Percentiles rank a stretch among this genome's conserved stretches.
Conservation (phyloP, 2,797 vertebrate species). For the Poliocrania exsul region DNA sequence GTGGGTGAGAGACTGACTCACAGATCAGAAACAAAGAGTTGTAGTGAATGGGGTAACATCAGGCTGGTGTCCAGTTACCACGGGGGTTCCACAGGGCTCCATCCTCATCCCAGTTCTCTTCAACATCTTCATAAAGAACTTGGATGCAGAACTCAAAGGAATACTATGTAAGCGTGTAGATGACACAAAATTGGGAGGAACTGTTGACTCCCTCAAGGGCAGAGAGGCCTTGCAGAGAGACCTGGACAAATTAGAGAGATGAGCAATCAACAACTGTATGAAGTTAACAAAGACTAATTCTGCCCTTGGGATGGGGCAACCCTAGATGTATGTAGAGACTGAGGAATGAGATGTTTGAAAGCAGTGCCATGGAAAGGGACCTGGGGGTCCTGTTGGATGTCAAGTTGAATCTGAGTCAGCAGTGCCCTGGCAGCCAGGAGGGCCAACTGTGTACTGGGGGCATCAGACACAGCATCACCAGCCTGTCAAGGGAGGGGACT, state of each 20-base stretch:
- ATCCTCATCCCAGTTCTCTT: neutral
- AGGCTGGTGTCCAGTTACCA: neutral
- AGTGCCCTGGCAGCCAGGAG: neutral
- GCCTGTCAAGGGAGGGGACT: neutral
- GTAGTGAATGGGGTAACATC: neutral
- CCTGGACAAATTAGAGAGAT: neutral
- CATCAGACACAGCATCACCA: neutral
- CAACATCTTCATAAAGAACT: neutral
- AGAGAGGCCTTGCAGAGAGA: neutral
- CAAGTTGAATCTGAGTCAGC: neutral
- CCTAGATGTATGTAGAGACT: accelerated
- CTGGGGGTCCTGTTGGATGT: neutral
- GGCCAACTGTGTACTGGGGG: accelerated
- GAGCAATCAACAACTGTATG: accelerated
- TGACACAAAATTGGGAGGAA: neutral
- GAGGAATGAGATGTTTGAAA: accelerated
- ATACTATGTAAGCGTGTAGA: neutral
- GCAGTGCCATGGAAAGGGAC: neutral
- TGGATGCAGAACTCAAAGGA: neutral
- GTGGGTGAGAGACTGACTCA: neutral
- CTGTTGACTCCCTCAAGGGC: neutral
- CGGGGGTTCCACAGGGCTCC: accelerated
- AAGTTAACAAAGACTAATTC: neutral
- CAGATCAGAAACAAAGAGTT: neutral
- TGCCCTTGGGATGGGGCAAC: accelerated